phyloP scores from a whole-genome alignment of 2,113 vertebrate species.

The Mesocricetus auratus region DNA sequence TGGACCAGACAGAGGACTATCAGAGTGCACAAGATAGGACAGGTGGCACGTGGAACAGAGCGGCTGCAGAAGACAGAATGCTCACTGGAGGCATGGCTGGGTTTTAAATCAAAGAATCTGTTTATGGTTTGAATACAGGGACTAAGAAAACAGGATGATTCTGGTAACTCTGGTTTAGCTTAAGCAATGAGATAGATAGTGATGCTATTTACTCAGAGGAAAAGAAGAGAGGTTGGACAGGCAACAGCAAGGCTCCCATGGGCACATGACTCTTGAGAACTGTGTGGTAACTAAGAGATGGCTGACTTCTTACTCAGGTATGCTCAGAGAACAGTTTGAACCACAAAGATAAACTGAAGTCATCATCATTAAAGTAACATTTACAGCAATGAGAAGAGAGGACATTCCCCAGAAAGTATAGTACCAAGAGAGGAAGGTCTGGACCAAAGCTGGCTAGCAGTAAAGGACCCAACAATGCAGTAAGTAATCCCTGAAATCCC shows the following conservation, averaged over 20 bases:
- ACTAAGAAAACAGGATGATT: background rate
- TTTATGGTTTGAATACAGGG: background rate
- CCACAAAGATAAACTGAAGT: background rate
- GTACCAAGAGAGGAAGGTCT: background rate
- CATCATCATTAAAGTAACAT: background rate
- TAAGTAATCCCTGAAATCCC: background rate
- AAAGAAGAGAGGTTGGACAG: background rate
- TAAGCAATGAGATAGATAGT: background rate
- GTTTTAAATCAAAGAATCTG: background rate
- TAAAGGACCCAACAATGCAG: background rate
- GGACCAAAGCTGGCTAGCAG: background rate
- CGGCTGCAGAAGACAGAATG: background rate
- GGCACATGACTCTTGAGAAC: background rate
- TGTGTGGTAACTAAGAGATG: background rate
- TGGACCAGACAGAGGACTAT: background rate
- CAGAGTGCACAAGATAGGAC: background rate
- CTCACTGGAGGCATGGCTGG: background rate
- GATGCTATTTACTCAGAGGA: background rate
- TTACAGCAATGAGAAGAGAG: background rate
- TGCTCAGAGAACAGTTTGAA: background rate
- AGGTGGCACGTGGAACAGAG: background rate
- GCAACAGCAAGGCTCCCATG: background rate
- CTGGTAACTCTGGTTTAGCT: background rate
- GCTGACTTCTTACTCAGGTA: background rate
- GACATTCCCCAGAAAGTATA: background rate